phyloP scores from a whole-genome alignment of 2,113 vertebrate species.

The human (Homo sapiens) region GRCh38 chr4:136861501-136862000 shows the following conservation, averaged over 20 bases:
- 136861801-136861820: neutral
- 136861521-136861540: neutral
- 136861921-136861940: conserved; percentile 29
- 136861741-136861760: neutral
- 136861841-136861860: conserved; percentile 4
- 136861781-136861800: neutral
- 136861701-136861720: too few relatives aligned
- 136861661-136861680: neutral
- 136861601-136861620: neutral
- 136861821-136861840: neutral
- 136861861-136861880: neutral
- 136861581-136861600: neutral
- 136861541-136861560: neutral
- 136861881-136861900: neutral
- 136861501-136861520: neutral
- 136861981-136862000: conserved; percentile 9
- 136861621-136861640: neutral
- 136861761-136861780: neutral
- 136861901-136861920: conserved; percentile 54
- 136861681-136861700: neutral
- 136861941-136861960: conserved; percentile 6
- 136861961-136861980: neutral
- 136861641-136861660: neutral
- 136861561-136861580: neutral
- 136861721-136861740: neutral